Percentiles rank a stretch among this genome's conserved stretches.
These are phyloP conservation scores for Germaria angustata DNA, from an alignment of 2,888 invertebrate species.

Conservation along the genomic window DNA sequence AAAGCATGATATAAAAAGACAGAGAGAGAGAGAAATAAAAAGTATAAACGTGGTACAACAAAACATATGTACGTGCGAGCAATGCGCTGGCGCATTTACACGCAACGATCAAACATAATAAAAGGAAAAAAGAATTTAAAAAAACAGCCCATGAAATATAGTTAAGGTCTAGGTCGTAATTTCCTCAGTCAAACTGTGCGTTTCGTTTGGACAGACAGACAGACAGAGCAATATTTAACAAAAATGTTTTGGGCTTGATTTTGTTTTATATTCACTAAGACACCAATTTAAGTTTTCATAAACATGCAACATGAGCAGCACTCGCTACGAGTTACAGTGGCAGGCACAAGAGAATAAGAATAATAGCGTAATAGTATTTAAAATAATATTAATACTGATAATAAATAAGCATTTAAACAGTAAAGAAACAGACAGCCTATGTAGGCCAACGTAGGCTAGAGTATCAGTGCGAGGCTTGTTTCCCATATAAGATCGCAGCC, in stretches of 20 bases:
- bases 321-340: background rate
- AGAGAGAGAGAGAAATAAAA: background rate
- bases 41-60: background rate
- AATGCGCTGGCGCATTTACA: conserved; percentile 59
- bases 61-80: conserved; percentile 13
- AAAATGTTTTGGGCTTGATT: conserved; percentile 35
- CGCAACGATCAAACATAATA: conserved; percentile 40
- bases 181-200: conserved; percentile 34
- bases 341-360: no score
- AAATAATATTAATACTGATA: no score
- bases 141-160: conserved; percentile 36
- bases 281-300: background rate
- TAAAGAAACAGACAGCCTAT: no score
- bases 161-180: conserved; percentile 65
- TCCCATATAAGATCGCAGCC: no score
- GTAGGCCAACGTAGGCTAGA: no score
- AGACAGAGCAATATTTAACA: conserved; percentile 18
- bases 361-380: no score
- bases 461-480: no score
- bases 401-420: no score
- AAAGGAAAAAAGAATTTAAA: conserved; percentile 16
- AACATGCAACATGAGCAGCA: conserved; percentile 33
- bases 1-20: background rate
- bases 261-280: conserved; percentile 4
- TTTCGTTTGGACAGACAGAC: background rate